Base-by-base conservation (phyloP, 2,888 invertebrate species). In the Lycophotia porphyrea region DNA sequence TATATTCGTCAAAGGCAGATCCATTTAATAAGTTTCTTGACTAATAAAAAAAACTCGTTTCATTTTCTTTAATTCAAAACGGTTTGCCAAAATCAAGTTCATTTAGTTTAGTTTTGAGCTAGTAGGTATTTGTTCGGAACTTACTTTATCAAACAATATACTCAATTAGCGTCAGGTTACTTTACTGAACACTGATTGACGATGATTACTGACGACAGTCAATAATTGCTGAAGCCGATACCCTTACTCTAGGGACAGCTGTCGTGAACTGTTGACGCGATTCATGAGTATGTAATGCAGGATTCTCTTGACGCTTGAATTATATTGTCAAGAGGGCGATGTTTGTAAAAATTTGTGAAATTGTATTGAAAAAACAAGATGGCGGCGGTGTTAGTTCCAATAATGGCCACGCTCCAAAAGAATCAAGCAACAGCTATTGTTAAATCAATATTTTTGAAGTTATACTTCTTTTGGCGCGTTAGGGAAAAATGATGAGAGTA, bases 181-280 rank as follows among this genome's bases (percentile, higher is more conserved):
- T 21, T 60, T 31, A 27, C 3, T 2, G 3, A 13, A 34, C 21
- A 36, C 36, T 44, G n/a, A 27, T 36, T 52, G 44, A 60, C 44
- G 44, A 47, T 55, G 24, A 82, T 76, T 67, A 47, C 47, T 55
- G 78, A 77, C 7, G 68, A 77, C 47, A 77, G n/a, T 55, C 78
- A 68, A 82, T 63, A 27, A 79, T 42, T 31, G 7, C 24, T 47
- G 47, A 58, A 9, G 39, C 34, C 52, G 34, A 77, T n/a, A 31
- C 7, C 4, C 39, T 52, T 27, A 27, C 76, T 63, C 82, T 13
- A 42, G 63, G 55, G 82, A 63, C 7, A 52, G n/a, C n/a, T 74
- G 75, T 78, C 55, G 55, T 64, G 15, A 80, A 39, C 47, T 27
- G 13, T 64, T 34, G 34, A 64, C 5, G 24, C 15, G 3, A 74